phyloP scores from a whole-genome alignment of 2,113 vertebrate species.

The Pogonocichla stellata region DNA sequence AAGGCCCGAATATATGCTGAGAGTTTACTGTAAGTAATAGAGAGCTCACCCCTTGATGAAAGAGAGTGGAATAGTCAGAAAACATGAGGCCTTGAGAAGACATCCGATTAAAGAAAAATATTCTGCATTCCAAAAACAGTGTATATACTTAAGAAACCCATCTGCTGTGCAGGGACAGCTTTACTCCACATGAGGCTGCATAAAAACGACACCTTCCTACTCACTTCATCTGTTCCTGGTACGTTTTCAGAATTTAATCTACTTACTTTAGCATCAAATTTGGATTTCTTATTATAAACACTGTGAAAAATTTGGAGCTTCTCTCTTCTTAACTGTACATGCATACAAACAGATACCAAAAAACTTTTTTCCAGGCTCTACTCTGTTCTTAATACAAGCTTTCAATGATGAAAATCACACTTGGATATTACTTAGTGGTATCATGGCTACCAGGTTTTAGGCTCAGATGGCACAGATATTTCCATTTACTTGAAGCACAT shows the following conservation, averaged over 20 bases:
- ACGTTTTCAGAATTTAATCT: background rate
- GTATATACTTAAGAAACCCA: conserved; percentile 36
- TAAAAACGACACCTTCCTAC: conserved; percentile 42
- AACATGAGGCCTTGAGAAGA: background rate
- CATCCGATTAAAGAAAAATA: background rate
- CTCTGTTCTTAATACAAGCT: background rate
- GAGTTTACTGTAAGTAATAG: background rate
- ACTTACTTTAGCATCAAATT: conserved; percentile 21
- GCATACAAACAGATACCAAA: background rate
- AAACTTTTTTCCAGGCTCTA: background rate
- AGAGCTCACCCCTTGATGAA: background rate
- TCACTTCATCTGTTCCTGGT: conserved; percentile 52
- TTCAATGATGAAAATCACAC: background rate
- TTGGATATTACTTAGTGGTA: background rate
- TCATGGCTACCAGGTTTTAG: background rate
- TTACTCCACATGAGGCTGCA: conserved; percentile 21
- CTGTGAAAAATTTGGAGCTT: background rate
- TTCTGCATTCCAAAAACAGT: background rate
- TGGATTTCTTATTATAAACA: conserved; percentile 43
- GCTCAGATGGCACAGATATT: background rate
- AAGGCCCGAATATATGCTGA: background rate
- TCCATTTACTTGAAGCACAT: background rate
- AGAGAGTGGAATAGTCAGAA: background rate
- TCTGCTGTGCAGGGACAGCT: conserved; percentile 38
- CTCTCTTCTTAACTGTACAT: background rate